Percentiles rank a stretch among this genome's conserved stretches.
Evolutionary conservation across 2,113 vertebrate species (phyloP).

Genomic region (Cromileptes altivelis): DNA sequence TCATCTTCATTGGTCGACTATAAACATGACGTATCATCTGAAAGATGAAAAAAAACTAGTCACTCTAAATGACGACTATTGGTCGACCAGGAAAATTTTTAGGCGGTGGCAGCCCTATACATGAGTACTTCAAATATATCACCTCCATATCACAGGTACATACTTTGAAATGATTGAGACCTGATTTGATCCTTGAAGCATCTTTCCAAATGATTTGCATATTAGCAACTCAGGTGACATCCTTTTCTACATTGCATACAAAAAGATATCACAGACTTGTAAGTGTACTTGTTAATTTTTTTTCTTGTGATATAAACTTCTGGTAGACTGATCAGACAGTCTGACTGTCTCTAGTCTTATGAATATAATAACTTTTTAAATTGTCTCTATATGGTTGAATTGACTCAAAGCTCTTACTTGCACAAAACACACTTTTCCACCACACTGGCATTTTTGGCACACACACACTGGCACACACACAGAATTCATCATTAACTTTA

Average conservation of each 20-base stretch:
- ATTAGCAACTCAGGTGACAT: conserved; percentile 13
- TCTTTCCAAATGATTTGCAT: conserved; percentile 42
- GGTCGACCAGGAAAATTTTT: no score
- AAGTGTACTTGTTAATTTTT: background rate
- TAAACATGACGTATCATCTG: no score
- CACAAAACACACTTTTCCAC: no score
- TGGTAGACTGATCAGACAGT: background rate
- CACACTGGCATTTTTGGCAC: background rate
- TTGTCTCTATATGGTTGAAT: background rate
- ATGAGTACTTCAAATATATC: background rate
- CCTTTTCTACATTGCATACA: background rate
- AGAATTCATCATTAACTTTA: background rate
- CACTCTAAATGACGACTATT: no score
- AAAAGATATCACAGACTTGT: conserved; percentile 14
- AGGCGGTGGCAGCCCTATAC: no score
- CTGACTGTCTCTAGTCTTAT: background rate
- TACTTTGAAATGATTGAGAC: background rate
- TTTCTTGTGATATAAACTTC: no score
- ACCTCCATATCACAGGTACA: background rate
- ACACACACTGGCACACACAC: no score
- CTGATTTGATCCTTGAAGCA: conserved; percentile 32
- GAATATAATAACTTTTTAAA: background rate
- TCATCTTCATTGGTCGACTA: no score
- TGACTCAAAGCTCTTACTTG: background rate
- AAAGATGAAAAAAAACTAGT: no score